Evolutionary conservation across 2,797 vertebrate species (phyloP).

Genomic region (Sternarchorhynchus goeldii): DNA sequence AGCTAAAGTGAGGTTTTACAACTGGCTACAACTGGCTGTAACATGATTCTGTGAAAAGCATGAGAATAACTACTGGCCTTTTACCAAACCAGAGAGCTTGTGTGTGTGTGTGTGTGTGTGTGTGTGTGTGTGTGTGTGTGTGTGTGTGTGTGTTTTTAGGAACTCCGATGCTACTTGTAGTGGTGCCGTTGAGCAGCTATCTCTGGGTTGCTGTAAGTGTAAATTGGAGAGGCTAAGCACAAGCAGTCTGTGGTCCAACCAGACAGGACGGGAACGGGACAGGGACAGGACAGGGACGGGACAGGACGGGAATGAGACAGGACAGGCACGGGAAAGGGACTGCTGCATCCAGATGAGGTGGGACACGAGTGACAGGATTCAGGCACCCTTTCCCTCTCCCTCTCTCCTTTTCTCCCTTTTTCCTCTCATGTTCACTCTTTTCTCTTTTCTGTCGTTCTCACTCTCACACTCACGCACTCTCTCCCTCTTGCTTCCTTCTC

Average conservation of each 20-base stretch:
- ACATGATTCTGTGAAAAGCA: too few species aligned
- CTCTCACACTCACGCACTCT: not conserved
- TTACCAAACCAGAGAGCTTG: slow-evolving; percentile 1
- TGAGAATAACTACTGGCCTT: not conserved
- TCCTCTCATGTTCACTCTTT: not conserved
- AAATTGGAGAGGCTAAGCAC: slow-evolving; percentile 37
- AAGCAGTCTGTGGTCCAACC: slow-evolving; percentile 58
- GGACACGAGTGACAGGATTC: slow-evolving; percentile 54
- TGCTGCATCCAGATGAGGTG: slow-evolving; percentile 69
- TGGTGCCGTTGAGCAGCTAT: too few species aligned
- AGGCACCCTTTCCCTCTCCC: not conserved
- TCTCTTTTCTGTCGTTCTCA: not conserved
- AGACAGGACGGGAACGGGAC: slow-evolving; percentile 61
- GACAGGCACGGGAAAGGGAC: slow-evolving; percentile 57
- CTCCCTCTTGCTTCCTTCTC: too few species aligned
- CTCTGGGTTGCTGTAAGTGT: too few species aligned
- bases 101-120: not conserved
- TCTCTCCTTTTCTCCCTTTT: too few species aligned
- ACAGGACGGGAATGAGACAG: too few species aligned
- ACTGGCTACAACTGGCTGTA: not conserved
- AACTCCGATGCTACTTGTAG: too few species aligned
- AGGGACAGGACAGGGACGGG: too few species aligned
- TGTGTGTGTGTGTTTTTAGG: slow-evolving; percentile 41
- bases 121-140: too few species aligned
- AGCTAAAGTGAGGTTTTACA: not conserved